These are phyloP conservation scores for Synergus itoensis DNA, from an alignment of 2,888 invertebrate genomes.

Conservation along the genomic window DNA sequence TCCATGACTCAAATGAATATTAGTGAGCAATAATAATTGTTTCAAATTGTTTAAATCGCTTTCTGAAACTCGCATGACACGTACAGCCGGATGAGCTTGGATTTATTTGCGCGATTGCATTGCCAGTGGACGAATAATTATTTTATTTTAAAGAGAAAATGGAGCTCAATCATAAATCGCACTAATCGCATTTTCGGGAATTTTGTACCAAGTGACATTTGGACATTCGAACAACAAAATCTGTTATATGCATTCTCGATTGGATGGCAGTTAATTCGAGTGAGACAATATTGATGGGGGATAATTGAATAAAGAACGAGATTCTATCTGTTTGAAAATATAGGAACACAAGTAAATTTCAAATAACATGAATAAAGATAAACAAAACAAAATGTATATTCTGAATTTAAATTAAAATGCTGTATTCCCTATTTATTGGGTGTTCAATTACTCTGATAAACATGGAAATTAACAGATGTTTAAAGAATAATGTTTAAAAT, in stretches of 20 bases:
- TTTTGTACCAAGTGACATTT: slow-evolving; percentile 37
- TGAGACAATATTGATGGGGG: slow-evolving; percentile 27
- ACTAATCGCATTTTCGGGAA: slow-evolving; percentile 31
- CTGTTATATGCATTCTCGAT: not conserved
- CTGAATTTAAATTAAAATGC: not conserved
- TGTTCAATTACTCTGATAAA: not conserved
- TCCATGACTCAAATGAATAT: not conserved
- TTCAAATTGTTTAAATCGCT: not conserved
- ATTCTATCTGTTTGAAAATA: slow-evolving; percentile 30
- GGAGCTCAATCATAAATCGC: slow-evolving; percentile 16
- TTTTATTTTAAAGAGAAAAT: slow-evolving; percentile 35
- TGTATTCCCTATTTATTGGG: not conserved
- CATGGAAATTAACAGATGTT: not conserved
- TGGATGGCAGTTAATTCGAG: slow-evolving; percentile 37
- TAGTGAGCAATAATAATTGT: not conserved
- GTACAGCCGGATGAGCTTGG: not conserved
- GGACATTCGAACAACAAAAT: slow-evolving; percentile 29
- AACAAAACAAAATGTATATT: not conserved
- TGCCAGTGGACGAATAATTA: slow-evolving; percentile 21
- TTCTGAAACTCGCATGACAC: not conserved
- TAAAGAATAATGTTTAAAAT: not conserved
- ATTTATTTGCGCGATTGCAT: slow-evolving; percentile 22
- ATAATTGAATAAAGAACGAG: slow-evolving; percentile 25
- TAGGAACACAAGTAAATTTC: not conserved
- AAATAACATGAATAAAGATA: not conserved